Evolutionary conservation across 92 coral and sea anemone genomes (phyloP).

Genomic region (Epizoanthus illoricatus): DNA sequence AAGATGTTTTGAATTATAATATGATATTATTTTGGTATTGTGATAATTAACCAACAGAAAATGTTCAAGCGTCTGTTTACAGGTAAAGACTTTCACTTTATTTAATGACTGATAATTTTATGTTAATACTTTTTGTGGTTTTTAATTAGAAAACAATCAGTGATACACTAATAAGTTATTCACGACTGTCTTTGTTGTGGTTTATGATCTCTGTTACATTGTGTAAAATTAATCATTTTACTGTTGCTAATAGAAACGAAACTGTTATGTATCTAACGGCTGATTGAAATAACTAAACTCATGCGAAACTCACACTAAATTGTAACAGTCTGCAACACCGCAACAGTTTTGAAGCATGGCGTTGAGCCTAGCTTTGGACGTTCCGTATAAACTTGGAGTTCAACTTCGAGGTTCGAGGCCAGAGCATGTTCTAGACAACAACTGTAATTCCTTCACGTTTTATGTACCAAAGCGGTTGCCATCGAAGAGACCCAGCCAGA

Average conservation of each 20-base stretch:
- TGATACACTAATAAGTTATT: conserved; percentile 2
- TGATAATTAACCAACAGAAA: too few species aligned
- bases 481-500: background rate
- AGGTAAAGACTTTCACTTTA: too few species aligned
- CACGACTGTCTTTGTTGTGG: conserved; percentile 17
- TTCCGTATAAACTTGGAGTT: conserved; percentile 12
- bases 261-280: conserved; percentile 4
- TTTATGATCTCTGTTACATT: background rate
- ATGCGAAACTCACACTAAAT: background rate
- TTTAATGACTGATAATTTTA: too few species aligned
- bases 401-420: conserved; percentile 11
- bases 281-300: background rate
- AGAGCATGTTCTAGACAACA: conserved; percentile 17
- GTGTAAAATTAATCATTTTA: background rate
- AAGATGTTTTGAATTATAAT: too few species aligned
- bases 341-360: background rate
- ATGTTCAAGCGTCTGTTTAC: too few species aligned
- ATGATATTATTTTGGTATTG: too few species aligned
- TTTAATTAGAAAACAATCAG: background rate
- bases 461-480: conserved; percentile 19
- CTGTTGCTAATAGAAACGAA: conserved; percentile 14
- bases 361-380: background rate
- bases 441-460: background rate
- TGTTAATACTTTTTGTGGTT: too few species aligned
- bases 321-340: background rate